Conservation (phyloP, 2,113 vertebrate species). For the Neodontobutis hainanensis region DNA sequence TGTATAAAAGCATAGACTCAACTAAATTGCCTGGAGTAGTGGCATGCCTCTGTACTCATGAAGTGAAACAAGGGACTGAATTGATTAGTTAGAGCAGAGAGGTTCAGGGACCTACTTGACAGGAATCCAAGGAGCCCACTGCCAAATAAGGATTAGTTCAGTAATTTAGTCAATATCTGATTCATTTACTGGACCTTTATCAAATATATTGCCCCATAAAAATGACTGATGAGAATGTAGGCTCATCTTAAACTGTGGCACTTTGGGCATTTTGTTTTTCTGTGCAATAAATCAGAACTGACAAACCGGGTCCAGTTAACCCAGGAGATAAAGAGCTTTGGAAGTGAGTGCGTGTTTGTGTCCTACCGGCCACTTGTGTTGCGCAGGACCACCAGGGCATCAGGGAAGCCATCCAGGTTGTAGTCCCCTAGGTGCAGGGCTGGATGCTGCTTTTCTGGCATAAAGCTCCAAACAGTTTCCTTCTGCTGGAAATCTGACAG, state of each 20-base stretch:
- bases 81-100: constrained; percentile 18
- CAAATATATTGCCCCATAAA: constrained; percentile 15
- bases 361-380: constrained; percentile 89
- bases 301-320: not conserved
- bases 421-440: constrained; percentile 94
- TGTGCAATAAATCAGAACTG: not conserved
- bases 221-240: not conserved
- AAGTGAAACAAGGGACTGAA: constrained; percentile 10
- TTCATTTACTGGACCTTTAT: constrained; percentile 20
- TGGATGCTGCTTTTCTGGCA: constrained; percentile 70
- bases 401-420: constrained; percentile 97
- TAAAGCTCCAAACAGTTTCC: constrained; percentile 88
- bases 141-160: constrained; percentile 39
- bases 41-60: not conserved
- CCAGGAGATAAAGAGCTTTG: not conserved
- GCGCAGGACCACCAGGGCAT: constrained; percentile 88
- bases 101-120: constrained; percentile 35
- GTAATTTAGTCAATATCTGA: constrained; percentile 14
- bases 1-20: constrained; percentile 1
- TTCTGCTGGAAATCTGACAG: constrained; percentile 86
- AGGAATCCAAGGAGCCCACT: constrained; percentile 24
- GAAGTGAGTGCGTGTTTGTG: not conserved
- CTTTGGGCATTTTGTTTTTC: constrained; percentile 4
- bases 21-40: not conserved
- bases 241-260: not conserved